phyloP scores from a whole-genome alignment of 1,140 invertebrate species.

The Lysiphlebus fabarum region DNA sequence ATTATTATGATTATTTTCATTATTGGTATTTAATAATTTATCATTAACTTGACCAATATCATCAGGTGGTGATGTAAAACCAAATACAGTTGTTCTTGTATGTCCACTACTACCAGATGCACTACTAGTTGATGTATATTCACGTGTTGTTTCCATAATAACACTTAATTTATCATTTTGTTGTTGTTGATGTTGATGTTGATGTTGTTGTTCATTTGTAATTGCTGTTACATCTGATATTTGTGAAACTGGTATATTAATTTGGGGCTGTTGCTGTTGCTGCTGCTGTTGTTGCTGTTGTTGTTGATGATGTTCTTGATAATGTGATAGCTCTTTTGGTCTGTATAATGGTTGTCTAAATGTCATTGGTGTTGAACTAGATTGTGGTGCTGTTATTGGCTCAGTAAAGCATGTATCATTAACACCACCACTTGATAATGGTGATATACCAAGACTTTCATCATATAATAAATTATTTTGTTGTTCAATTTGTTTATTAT shows the following conservation, averaged over 20 bases:
- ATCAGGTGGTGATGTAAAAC: slow-evolving; percentile 41
- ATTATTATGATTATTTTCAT: neutral
- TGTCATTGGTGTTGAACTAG: slow-evolving; percentile 46
- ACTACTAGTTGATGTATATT: slow-evolving; percentile 45
- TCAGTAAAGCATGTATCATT: slow-evolving; percentile 47
- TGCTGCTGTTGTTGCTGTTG: slow-evolving; percentile 11
- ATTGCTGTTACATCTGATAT: slow-evolving; percentile 23
- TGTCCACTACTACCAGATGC: slow-evolving; percentile 35
- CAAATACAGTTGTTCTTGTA: slow-evolving; percentile 37
- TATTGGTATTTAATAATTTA: slow-evolving; percentile 36
- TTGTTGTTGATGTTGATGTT: no score
- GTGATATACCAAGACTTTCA: slow-evolving; percentile 43
- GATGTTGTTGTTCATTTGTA: no score
- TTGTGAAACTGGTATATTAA: slow-evolving; percentile 1
- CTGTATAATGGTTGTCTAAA: slow-evolving; percentile 38
- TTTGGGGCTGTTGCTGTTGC: slow-evolving; percentile 16
- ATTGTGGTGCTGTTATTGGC: slow-evolving; percentile 38
- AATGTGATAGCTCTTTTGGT: slow-evolving; percentile 33
- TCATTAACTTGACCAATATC: slow-evolving; percentile 42
- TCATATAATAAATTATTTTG: slow-evolving; percentile 42
- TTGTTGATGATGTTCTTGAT: slow-evolving; percentile 25
- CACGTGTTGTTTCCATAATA: slow-evolving; percentile 47
- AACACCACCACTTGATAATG: slow-evolving; percentile 28
- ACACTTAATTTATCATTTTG: slow-evolving; percentile 45
- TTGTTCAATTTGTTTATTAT: slow-evolving; percentile 27